These are phyloP conservation scores for Platyscapa corneri DNA, from an alignment of 1,140 invertebrate species.

Conservation along the genomic window DNA sequence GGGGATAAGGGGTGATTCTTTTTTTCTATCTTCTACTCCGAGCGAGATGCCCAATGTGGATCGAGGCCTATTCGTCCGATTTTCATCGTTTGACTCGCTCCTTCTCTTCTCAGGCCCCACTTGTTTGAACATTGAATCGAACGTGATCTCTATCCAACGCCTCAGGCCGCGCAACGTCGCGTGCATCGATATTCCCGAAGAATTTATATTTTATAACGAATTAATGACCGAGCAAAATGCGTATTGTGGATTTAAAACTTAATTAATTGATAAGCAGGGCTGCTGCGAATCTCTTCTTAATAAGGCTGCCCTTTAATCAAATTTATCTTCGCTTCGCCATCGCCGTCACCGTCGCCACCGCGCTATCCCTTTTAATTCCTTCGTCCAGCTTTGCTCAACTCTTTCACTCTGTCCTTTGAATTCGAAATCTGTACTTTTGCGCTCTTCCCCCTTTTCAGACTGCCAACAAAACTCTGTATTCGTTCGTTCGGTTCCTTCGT, in stretches of 20 bases:
- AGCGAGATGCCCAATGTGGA: background rate
- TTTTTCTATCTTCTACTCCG: background rate
- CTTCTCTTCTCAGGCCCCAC: no score
- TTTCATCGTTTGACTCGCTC: background rate
- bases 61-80: background rate
- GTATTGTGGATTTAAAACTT: background rate
- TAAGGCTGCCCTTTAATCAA: background rate
- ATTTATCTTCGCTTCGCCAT: background rate
- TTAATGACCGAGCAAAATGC: no score
- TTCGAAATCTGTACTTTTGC: background rate
- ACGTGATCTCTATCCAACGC: no score
- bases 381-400: background rate
- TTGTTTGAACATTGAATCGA: no score
- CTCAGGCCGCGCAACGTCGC: no score
- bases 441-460: background rate
- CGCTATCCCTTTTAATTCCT: slow-evolving; percentile 32
- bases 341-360: no score
- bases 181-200: no score
- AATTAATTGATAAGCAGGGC: background rate
- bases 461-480: background rate
- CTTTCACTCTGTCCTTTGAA: background rate
- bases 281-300: background rate
- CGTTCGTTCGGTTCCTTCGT: slow-evolving; percentile 5
- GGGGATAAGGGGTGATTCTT: background rate
- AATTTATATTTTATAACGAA: no score